Percentiles rank a stretch among this genome's conserved stretches.
Evolutionary conservation across 2,797 vertebrate genomes (phyloP).

Genomic region (Acomys russatus): DNA sequence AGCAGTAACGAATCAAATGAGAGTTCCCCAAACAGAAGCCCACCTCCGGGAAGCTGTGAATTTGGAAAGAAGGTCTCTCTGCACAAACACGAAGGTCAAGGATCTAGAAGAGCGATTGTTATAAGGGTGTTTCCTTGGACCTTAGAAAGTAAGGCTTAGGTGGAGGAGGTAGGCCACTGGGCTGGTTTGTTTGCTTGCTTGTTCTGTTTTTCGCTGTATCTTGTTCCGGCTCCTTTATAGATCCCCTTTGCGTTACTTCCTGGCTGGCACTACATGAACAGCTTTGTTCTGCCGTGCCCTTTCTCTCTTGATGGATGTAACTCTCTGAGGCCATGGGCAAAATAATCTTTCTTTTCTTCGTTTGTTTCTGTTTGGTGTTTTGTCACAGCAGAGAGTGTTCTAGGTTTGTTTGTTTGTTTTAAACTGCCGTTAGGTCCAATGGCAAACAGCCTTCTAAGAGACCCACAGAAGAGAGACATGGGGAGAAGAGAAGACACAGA

Average conservation of each 20-base stretch:
- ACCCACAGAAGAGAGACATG: background rate
- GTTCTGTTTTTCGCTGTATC: background rate
- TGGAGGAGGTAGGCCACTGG: background rate
- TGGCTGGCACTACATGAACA: background rate
- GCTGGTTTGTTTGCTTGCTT: background rate
- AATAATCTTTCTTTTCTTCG: background rate
- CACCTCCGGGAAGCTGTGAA: background rate
- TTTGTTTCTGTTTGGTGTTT: background rate
- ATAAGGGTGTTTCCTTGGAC: background rate
- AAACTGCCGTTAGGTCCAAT: background rate
- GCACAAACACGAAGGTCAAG: background rate
- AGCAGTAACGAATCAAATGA: background rate
- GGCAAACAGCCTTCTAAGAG: background rate
- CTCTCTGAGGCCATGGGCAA: background rate
- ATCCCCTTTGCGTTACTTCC: background rate
- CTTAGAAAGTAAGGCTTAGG: background rate
- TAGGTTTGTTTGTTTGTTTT: background rate
- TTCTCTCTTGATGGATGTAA: background rate
- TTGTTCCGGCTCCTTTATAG: background rate
- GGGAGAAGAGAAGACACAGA: background rate
- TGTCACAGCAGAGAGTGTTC: background rate
- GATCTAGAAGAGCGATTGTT: background rate
- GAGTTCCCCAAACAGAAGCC: background rate
- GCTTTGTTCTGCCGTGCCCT: background rate
- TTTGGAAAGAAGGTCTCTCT: conserved; percentile 16